phyloP scores from a whole-genome alignment of 92 coral and sea anemone genomes.

The Porites evermanni region DNA sequence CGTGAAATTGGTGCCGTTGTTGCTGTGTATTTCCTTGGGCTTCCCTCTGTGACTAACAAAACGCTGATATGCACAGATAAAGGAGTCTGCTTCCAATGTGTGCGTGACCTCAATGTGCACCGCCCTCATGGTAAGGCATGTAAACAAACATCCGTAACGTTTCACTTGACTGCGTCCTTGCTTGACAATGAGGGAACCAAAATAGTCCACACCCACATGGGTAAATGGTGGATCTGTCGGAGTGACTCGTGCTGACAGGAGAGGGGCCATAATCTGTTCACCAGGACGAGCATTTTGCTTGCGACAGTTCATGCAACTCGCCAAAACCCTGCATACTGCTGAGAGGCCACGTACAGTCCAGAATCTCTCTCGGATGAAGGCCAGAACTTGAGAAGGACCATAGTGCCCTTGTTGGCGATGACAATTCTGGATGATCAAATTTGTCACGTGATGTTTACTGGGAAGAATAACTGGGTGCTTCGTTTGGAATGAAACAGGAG shows the following conservation, averaged over 20 bases:
- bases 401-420: slow-evolving; percentile 37
- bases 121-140: slow-evolving; percentile 22
- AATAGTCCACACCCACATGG: slow-evolving; percentile 61
- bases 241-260: background rate
- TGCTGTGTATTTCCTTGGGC: slow-evolving; percentile 27
- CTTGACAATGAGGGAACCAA: slow-evolving; percentile 40
- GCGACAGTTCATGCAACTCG: background rate
- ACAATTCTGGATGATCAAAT: slow-evolving; percentile 34
- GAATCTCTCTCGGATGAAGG: slow-evolving; percentile 12
- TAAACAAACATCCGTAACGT: slow-evolving; percentile 23
- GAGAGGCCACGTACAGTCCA: background rate
- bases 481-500: slow-evolving; percentile 21
- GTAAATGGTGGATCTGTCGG: slow-evolving; percentile 67
- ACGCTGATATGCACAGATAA: slow-evolving; percentile 29
- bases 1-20: slow-evolving; percentile 43
- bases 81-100: slow-evolving; percentile 18
- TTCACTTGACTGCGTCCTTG: slow-evolving; percentile 13
- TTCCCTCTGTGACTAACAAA: slow-evolving; percentile 42
- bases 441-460: slow-evolving; percentile 36
- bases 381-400: slow-evolving; percentile 39
- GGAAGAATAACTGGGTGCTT: slow-evolving; percentile 52
- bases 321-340: background rate
- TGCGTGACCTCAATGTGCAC: slow-evolving; percentile 26
- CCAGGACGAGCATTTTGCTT: slow-evolving; percentile 5
- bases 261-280: slow-evolving; percentile 42